Percentiles rank a stretch among this genome's conserved stretches.
Evolutionary conservation across 2,797 vertebrate species (phyloP).

Genomic region (Uromys caudimaculatus): DNA sequence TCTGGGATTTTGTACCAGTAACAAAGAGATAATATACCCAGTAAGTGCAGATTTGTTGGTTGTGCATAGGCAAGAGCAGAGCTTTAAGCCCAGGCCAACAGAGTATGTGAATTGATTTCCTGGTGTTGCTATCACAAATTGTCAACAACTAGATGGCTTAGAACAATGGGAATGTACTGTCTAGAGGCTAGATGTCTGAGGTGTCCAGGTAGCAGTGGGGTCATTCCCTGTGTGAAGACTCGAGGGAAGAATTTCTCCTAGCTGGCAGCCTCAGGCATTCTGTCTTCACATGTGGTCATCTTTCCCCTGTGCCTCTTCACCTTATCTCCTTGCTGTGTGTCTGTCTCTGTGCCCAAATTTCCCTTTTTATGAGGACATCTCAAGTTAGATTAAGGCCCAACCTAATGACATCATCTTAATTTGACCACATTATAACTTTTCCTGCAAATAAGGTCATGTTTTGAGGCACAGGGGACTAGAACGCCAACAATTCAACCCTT

Average conservation of each 20-base stretch:
- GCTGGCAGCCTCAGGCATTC: background rate
- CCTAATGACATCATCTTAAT: conserved; percentile 15
- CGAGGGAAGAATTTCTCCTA: background rate
- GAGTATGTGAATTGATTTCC: background rate
- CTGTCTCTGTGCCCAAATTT: background rate
- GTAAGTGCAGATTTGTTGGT: background rate
- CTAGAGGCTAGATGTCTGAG: background rate
- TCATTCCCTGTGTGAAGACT: background rate
- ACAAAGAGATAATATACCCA: background rate
- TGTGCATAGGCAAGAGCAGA: background rate
- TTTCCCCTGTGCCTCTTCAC: background rate
- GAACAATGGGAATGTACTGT: background rate
- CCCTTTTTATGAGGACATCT: background rate
- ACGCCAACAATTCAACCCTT: background rate
- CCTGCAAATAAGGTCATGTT: conserved; percentile 39
- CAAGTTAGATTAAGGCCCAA: background rate
- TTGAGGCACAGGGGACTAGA: background rate
- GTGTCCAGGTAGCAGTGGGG: background rate
- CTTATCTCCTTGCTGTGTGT: background rate
- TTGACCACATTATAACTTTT: background rate
- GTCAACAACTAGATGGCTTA: background rate
- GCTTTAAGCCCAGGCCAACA: background rate
- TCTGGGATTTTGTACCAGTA: background rate
- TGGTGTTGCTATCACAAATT: background rate
- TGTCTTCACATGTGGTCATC: background rate